Percentiles rank a stretch among this genome's conserved stretches.
Evolutionary conservation across 2,113 vertebrate species (phyloP).

Genomic region (Sardina pilchardus): DNA sequence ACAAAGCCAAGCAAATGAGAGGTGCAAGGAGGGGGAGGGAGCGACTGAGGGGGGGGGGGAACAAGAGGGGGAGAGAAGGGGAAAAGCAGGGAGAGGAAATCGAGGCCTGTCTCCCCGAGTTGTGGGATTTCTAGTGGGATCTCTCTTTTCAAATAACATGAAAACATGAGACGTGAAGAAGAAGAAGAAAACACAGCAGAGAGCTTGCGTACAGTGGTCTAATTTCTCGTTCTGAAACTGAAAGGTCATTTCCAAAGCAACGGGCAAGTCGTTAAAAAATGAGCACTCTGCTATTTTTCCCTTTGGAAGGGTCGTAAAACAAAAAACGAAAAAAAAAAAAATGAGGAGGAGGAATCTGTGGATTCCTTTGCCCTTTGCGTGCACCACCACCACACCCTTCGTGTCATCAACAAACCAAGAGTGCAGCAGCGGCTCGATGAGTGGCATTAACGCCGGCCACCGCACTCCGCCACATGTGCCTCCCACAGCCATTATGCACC

Average conservation of each 20-base stretch:
- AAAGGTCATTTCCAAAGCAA: slow-evolving; percentile 10
- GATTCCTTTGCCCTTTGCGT: neutral
- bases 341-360: neutral
- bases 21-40: slow-evolving; percentile 20
- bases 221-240: neutral
- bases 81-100: slow-evolving; percentile 19
- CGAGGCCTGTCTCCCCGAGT: neutral
- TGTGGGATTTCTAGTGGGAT: neutral
- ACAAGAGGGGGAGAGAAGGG: slow-evolving; percentile 7
- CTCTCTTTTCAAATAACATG: neutral
- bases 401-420: slow-evolving; percentile 3
- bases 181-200: neutral
- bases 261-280: neutral
- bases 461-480: neutral
- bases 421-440: neutral
- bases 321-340: too few species aligned
- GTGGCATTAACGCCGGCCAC: neutral
- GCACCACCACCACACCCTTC: neutral
- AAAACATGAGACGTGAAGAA: neutral
- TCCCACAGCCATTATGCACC: slow-evolving; percentile 17
- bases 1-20: neutral
- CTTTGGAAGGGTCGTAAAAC: neutral
- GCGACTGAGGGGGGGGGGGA: slow-evolving; percentile 20
- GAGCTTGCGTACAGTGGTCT: neutral
- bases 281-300: neutral